These are phyloP conservation scores for Blastobasis adustella DNA, from an alignment of 2,888 invertebrate genomes.

Conservation along the genomic window DNA sequence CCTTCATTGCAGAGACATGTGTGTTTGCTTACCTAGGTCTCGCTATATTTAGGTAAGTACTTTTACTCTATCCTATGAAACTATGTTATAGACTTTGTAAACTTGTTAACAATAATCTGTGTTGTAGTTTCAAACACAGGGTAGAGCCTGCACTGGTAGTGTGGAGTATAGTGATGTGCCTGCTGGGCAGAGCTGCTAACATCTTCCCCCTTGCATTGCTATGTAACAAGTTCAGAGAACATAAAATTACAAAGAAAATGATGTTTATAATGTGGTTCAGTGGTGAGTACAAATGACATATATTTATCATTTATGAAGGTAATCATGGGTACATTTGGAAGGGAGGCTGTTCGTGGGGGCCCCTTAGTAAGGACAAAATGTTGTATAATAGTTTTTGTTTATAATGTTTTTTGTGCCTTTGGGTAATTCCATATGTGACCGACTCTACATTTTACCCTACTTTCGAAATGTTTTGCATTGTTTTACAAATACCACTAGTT, in stretches of 20 bases:
- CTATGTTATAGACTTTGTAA: too few species aligned
- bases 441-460: too few species aligned
- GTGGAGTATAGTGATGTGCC: constrained; percentile 94
- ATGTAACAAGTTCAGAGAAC: constrained; percentile 96
- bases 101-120: not conserved
- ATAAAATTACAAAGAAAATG: constrained; percentile 98
- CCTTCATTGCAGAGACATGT: constrained; percentile 98
- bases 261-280: constrained; percentile 99
- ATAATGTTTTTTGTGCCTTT: not conserved
- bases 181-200: constrained; percentile 95
- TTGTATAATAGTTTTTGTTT: not conserved
- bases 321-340: not conserved
- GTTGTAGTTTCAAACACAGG: constrained; percentile 90
- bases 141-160: constrained; percentile 93
- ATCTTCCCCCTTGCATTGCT: constrained; percentile 96
- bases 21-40: constrained; percentile 98
- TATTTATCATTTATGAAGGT: not conserved
- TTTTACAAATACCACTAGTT: too few species aligned
- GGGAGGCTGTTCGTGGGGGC: too few species aligned
- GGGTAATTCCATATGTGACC: too few species aligned
- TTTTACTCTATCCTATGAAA: not conserved
- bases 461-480: too few species aligned
- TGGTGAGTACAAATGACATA: constrained; percentile 63
- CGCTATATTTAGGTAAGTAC: constrained; percentile 78
- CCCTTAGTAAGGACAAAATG: too few species aligned